phyloP scores from a whole-genome alignment of 2,113 vertebrate species.

The Anseranas semipalmata region DNA sequence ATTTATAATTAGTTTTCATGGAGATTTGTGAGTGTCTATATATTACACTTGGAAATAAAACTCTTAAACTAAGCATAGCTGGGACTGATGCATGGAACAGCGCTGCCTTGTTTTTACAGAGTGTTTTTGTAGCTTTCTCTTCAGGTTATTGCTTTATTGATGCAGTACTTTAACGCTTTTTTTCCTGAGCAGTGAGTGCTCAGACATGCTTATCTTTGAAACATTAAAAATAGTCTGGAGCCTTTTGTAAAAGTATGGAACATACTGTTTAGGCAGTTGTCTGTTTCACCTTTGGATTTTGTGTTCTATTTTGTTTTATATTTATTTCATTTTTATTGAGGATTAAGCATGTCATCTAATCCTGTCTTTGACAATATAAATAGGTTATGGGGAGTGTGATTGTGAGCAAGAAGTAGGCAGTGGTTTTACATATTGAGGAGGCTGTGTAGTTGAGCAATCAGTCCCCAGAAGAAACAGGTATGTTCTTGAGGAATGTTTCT shows the following conservation, averaged over 20 bases:
- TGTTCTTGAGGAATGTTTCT: not conserved
- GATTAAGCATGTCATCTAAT: not conserved
- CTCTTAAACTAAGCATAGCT: not conserved
- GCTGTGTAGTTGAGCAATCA: not conserved
- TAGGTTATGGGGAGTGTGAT: not conserved
- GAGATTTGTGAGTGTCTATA: not conserved
- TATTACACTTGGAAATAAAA: constrained; percentile 43
- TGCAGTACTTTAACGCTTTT: constrained; percentile 7
- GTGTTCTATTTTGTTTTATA: not conserved
- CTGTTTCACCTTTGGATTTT: constrained; percentile 16
- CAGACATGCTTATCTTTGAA: constrained; percentile 54
- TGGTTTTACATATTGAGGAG: not conserved
- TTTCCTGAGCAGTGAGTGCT: not conserved
- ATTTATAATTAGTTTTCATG: constrained; percentile 50
- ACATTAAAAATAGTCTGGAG: constrained; percentile 11
- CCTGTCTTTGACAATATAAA: not conserved
- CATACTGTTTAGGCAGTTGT: not conserved
- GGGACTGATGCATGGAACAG: constrained; percentile 24
- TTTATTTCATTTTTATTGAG: constrained; percentile 6
- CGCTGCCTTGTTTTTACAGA: constrained; percentile 36
- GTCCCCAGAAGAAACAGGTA: not conserved
- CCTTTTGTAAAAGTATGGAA: not conserved
- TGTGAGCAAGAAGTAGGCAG: not conserved
- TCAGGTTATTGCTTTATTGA: constrained; percentile 24
- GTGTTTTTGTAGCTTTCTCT: constrained; percentile 51